Conservation (phyloP, 2,113 vertebrate species). For the Nothocercus nigrocapillus region DNA sequence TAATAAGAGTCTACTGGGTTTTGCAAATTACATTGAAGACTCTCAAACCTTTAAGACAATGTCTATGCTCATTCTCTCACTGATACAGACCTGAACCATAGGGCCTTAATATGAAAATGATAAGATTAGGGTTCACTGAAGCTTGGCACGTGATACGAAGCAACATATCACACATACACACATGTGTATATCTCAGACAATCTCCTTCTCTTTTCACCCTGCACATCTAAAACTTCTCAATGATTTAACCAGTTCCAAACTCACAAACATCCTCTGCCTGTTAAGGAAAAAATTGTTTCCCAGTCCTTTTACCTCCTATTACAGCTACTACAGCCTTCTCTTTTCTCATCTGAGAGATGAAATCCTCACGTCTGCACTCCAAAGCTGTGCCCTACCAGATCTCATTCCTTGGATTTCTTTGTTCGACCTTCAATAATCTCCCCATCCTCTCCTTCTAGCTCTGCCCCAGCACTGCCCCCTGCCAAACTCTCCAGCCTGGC, state of each 20-base stretch:
- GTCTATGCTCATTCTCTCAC: neutral
- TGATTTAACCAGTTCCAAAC: neutral
- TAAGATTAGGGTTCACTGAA: neutral
- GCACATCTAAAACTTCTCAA: neutral
- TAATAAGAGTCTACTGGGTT: neutral
- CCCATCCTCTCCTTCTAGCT: neutral
- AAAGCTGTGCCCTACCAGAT: neutral
- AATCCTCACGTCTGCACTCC: neutral
- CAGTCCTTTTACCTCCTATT: neutral
- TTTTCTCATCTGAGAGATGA: neutral
- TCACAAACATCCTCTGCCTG: neutral
- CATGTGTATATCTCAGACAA: neutral
- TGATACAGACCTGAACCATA: neutral
- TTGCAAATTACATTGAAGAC: neutral
- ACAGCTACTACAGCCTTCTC: neutral
- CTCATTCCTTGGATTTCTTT: neutral
- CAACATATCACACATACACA: too few species aligned
- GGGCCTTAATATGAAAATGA: neutral
- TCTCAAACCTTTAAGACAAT: neutral
- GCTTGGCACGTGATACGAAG: accelerated
- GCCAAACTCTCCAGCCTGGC: neutral
- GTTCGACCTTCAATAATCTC: neutral
- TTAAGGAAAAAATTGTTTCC: neutral
- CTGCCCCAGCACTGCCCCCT: neutral
- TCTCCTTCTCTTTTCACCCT: neutral